These are phyloP conservation scores for Yasuhikotakia modesta DNA, from an alignment of 2,797 vertebrate species.

Conservation along the genomic window DNA sequence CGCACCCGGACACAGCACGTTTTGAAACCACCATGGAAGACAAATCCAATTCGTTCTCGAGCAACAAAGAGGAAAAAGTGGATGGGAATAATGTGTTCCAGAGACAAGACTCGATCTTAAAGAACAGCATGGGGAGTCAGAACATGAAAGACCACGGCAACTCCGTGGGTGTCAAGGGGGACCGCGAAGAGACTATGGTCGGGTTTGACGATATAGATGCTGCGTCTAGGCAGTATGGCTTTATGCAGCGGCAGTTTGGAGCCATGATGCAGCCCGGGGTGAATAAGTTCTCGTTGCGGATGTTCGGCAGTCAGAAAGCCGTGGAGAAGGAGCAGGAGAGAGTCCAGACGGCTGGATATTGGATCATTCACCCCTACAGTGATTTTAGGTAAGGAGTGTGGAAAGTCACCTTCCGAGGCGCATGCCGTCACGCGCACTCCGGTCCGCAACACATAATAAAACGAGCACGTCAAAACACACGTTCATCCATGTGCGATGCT, in stretches of 20 bases:
- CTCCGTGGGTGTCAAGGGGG: slow-evolving; percentile 92
- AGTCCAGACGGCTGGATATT: slow-evolving; percentile 97
- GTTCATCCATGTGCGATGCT: slow-evolving; percentile 5
- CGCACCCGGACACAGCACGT: slow-evolving; percentile 74
- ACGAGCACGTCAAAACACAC: slow-evolving; percentile 25
- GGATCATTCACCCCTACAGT: slow-evolving; percentile 99
- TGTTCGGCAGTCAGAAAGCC: slow-evolving; percentile 98
- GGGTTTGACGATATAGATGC: slow-evolving; percentile 89
- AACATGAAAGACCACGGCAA: slow-evolving; percentile 92
- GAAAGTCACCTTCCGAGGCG: slow-evolving; percentile 59
- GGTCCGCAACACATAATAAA: slow-evolving; percentile 63
- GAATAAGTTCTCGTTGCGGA: slow-evolving; percentile 99
- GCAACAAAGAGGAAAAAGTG: slow-evolving; percentile 87
- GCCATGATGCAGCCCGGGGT: slow-evolving; percentile 97
- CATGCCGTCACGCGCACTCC: slow-evolving; percentile 60
- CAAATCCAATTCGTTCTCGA: slow-evolving; percentile 87
- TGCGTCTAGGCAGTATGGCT: slow-evolving; percentile 83
- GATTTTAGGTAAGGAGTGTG: slow-evolving; percentile 93
- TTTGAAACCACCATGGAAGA: slow-evolving; percentile 82
- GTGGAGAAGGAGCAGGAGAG: slow-evolving; percentile 98
- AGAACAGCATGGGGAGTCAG: slow-evolving; percentile 81
- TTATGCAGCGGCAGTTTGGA: slow-evolving; percentile 97
- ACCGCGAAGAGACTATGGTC: slow-evolving; percentile 86
- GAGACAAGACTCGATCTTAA: slow-evolving; percentile 85
- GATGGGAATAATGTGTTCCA: slow-evolving; percentile 88